Evolutionary conservation across 2,888 invertebrate genomes (phyloP).

Genomic region (Synergus japonicus): DNA sequence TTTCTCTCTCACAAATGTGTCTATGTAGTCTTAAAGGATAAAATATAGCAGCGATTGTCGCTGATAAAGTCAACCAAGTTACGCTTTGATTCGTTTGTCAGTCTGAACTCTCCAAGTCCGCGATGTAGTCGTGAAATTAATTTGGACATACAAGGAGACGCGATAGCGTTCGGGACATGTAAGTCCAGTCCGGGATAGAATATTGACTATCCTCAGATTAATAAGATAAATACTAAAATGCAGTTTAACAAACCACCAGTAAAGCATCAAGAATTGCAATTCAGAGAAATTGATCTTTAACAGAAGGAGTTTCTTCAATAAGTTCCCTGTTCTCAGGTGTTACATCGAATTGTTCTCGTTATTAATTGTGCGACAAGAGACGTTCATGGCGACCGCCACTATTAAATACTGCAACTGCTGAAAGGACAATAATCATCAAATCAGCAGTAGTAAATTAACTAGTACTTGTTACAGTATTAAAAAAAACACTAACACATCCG

Average conservation of each 20-base stretch:
- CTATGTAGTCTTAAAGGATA: slow-evolving; percentile 63
- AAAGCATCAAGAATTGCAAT: slow-evolving; percentile 19
- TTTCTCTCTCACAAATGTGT: slow-evolving; percentile 31
- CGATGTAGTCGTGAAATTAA: slow-evolving; percentile 57
- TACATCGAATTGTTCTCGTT: slow-evolving; percentile 44
- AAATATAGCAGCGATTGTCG: slow-evolving; percentile 57
- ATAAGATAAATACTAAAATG: slow-evolving; percentile 54
- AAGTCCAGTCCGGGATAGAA: slow-evolving; percentile 42
- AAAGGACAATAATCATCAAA: slow-evolving; percentile 31
- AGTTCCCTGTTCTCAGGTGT: neutral
- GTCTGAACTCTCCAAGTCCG: slow-evolving; percentile 76
- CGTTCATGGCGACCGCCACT: slow-evolving; percentile 45
- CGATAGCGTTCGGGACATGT: slow-evolving; percentile 52
- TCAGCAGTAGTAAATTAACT: slow-evolving; percentile 10
- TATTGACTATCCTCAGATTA: slow-evolving; percentile 45
- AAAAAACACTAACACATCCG: slow-evolving; percentile 7
- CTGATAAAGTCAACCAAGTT: slow-evolving; percentile 64
- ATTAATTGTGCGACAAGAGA: slow-evolving; percentile 60
- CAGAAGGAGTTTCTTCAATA: neutral
- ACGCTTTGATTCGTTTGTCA: slow-evolving; percentile 75
- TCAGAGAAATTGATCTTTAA: neutral
- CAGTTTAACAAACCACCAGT: slow-evolving; percentile 53
- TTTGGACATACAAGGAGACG: slow-evolving; percentile 53
- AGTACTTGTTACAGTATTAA: slow-evolving; percentile 20
- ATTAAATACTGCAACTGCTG: slow-evolving; percentile 43